A percentile compares a stretch with the other conserved stretches of the same genome.
phyloP scores from a whole-genome alignment of 1,140 invertebrate species.

The Atta texana region DNA sequence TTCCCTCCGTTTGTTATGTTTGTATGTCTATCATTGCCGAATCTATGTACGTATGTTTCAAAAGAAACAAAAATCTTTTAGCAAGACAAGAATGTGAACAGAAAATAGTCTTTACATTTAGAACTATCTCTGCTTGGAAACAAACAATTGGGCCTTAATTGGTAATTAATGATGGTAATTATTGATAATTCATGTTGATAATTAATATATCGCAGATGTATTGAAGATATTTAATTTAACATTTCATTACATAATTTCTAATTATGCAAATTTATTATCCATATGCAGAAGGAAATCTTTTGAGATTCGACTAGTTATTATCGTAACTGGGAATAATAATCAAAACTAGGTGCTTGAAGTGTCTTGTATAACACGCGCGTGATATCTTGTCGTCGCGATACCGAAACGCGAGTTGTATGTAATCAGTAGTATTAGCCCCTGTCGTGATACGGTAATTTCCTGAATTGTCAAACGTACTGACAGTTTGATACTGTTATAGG shows the following conservation, averaged over 20 bases:
- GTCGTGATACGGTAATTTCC: slow-evolving; percentile 72
- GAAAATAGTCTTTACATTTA: neutral
- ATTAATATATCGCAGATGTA: neutral
- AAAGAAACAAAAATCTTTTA: neutral
- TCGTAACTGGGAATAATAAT: slow-evolving; percentile 61
- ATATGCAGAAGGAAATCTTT: neutral
- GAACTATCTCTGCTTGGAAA: neutral
- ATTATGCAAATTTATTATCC: neutral
- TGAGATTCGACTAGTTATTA: slow-evolving; percentile 27
- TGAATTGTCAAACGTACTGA: slow-evolving; percentile 67
- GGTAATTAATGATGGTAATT: too few species aligned
- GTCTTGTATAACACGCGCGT: slow-evolving; percentile 67
- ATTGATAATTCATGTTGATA: neutral
- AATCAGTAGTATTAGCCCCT: slow-evolving; percentile 68
- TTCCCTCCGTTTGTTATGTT: slow-evolving; percentile 33
- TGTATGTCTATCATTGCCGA: neutral
- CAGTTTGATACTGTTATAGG: slow-evolving; percentile 56
- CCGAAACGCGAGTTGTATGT: slow-evolving; percentile 65
- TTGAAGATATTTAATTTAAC: neutral
- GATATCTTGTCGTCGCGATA: slow-evolving; percentile 71
- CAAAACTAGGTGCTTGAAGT: slow-evolving; percentile 58
- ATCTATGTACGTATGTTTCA: neutral
- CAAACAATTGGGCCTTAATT: too few species aligned
- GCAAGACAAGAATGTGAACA: neutral
- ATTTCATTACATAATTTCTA: neutral